Evolutionary conservation across 2,888 invertebrate genomes (phyloP).

Genomic region (Ochlodes sylvanus): DNA sequence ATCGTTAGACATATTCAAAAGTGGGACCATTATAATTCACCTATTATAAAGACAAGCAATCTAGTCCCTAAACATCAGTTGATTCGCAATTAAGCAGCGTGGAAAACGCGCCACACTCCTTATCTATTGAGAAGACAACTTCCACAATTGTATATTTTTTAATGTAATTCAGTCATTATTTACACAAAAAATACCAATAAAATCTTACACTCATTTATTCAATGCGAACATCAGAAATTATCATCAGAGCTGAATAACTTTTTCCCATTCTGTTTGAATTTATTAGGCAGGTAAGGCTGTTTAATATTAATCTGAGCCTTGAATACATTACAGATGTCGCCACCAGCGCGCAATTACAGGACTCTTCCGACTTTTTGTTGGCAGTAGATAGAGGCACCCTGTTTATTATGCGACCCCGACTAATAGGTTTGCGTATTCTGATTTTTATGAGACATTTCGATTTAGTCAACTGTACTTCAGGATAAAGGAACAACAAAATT

Average conservation of each 20-base stretch:
- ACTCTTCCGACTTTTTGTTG: slow-evolving; percentile 35
- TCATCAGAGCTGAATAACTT: slow-evolving; percentile 13
- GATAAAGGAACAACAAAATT: not conserved
- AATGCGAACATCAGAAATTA: slow-evolving; percentile 17
- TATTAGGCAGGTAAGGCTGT: slow-evolving; percentile 35
- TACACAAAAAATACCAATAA: not conserved
- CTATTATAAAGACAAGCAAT: no score
- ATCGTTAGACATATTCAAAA: no score
- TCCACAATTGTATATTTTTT: no score
- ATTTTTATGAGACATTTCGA: slow-evolving; percentile 2
- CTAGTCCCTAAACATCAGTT: no score
- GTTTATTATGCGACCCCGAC: slow-evolving; percentile 31
- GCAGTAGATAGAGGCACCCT: slow-evolving; percentile 28
- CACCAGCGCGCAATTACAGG: slow-evolving; percentile 28
- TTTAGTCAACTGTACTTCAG: not conserved
- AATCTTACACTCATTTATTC: not conserved
- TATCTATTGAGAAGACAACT: no score
- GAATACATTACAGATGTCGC: slow-evolving; percentile 38
- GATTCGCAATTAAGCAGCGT: no score
- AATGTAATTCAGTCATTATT: not conserved
- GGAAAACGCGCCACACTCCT: no score
- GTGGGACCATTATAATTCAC: no score
- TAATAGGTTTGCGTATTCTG: slow-evolving; percentile 14
- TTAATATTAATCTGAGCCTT: slow-evolving; percentile 34
- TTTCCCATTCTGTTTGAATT: slow-evolving; percentile 21